phyloP scores from a whole-genome alignment of 1,140 invertebrate genomes.

The Varroa destructor region DNA sequence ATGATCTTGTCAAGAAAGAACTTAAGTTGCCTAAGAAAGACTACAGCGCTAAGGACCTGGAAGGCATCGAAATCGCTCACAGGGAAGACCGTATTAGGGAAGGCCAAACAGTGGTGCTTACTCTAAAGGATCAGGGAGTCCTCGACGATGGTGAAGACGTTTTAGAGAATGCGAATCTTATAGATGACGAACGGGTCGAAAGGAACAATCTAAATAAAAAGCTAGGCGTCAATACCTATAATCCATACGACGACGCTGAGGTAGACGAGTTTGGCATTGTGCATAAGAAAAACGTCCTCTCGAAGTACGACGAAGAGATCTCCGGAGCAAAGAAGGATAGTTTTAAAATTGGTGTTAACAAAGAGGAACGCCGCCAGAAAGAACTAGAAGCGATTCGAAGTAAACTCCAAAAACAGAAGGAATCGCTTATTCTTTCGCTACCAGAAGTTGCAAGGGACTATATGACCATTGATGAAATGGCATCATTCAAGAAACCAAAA shows the following conservation, averaged over 20 bases:
- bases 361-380: constrained; percentile 36
- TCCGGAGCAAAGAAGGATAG: constrained; percentile 59
- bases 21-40: constrained; percentile 37
- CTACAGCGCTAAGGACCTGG: constrained; percentile 57
- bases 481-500: constrained; percentile 78
- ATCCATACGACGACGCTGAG: constrained; percentile 73
- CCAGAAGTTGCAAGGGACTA: constrained; percentile 72
- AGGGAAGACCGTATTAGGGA: constrained; percentile 61
- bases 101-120: constrained; percentile 71
- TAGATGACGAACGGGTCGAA: constrained; percentile 80
- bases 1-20: constrained; percentile 26
- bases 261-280: constrained; percentile 62
- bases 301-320: constrained; percentile 94
- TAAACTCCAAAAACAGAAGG: constrained; percentile 40
- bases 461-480: constrained; percentile 64
- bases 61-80: constrained; percentile 76
- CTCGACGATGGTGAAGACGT: constrained; percentile 69
- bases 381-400: constrained; percentile 40
- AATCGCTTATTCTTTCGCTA: constrained; percentile 53
- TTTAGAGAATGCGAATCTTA: constrained; percentile 86
- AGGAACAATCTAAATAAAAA: constrained; percentile 75
- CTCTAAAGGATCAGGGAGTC: constrained; percentile 80
- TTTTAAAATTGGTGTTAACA: constrained; percentile 58
- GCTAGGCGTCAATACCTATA: constrained; percentile 58
- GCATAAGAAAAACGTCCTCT: constrained; percentile 53